Evolutionary conservation across 1,140 invertebrate genomes (phyloP).

Genomic region (Brachionus rubens): DNA sequence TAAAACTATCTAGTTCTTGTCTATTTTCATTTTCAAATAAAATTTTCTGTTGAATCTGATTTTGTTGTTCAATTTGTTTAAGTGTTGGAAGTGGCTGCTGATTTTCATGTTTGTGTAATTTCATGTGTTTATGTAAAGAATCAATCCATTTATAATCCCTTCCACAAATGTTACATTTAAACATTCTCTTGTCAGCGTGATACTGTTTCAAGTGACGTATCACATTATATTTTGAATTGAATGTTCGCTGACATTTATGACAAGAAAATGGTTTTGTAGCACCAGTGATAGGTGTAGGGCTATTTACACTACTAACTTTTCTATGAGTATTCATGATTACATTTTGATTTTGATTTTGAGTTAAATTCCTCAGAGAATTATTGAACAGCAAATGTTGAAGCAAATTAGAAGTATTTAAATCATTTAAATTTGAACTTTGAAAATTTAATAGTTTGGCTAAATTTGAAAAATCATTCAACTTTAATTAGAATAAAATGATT

Average conservation of each 20-base stretch:
- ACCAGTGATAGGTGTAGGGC: too few species aligned
- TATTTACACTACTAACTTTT: too few species aligned
- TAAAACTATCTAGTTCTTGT: not conserved
- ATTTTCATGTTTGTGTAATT: conserved; percentile 4
- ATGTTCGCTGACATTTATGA: conserved; percentile 23
- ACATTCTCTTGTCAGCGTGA: conserved; percentile 31
- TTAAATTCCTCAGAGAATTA: not conserved
- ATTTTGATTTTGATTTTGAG: not conserved
- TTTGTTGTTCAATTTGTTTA: not conserved
- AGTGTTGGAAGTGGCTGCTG: not conserved
- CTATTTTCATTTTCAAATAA: not conserved
- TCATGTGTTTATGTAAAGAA: conserved; percentile 32
- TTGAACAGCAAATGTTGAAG: conserved; percentile 2
- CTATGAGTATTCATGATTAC: too few species aligned
- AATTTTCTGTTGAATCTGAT: too few species aligned
- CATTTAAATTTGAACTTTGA: not conserved
- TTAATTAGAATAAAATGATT: too few species aligned
- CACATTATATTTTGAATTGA: conserved; percentile 27
- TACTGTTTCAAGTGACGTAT: conserved; percentile 12
- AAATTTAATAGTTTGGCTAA: conserved; percentile 18
- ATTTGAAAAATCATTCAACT: conserved; percentile 33
- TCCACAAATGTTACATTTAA: conserved; percentile 34
- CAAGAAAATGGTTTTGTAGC: conserved; percentile 14
- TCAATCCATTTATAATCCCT: conserved; percentile 26
- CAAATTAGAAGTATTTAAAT: conserved; percentile 2